Evolutionary conservation across 2,113 vertebrate genomes (phyloP), one percentile per base, ranked within the genome.

Genomic region (Phylloscopus trochiloides): DNA sequence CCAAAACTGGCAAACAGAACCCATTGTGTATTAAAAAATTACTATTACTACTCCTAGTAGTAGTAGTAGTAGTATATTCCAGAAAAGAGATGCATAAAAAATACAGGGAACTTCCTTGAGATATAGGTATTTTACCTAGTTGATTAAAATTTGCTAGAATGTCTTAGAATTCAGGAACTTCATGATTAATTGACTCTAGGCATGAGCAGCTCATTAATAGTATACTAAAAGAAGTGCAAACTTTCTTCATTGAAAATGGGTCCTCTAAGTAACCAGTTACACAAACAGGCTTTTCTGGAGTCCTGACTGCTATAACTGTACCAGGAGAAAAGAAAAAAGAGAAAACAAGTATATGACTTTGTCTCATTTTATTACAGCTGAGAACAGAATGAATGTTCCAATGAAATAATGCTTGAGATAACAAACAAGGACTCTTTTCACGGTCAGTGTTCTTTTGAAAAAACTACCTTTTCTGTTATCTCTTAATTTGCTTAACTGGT

Each of bases 41-140:
- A 14, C 0, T 62, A 17, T 5, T 48, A 7, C 7, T 22, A 10
- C 10, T 45, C 6, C 4, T 38, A 11, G 15, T n/a, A 4, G 9
- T 14, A 18, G 7, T 36, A 8, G 14, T 19, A 15, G 3, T 38
- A 25, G 3, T 63, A 21, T 10, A 50, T 50, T 34, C 26, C 34
- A 62, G 15, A 66, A 74, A 57, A 70, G 3, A n/a, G 8, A n/a
- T 32, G 2, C 8, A 47, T 29, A 36, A 51, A 36, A 68, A 47
- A 17, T 47, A 67, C 10, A 55, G 24, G 1, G 9, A 43, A 58
- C 5, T 62, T 75, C 50, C 10, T 25, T 45, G 17, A 63, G 18
- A 40, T 38, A 40, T 19, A 51, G 25, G 10, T 31, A 55, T 36
- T 22, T 65, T 59, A 32, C 7, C 8, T 32, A 25, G 6, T 40